phyloP scores from a whole-genome alignment of 2,888 invertebrate genomes.

The Neoscelio sp. region DNA sequence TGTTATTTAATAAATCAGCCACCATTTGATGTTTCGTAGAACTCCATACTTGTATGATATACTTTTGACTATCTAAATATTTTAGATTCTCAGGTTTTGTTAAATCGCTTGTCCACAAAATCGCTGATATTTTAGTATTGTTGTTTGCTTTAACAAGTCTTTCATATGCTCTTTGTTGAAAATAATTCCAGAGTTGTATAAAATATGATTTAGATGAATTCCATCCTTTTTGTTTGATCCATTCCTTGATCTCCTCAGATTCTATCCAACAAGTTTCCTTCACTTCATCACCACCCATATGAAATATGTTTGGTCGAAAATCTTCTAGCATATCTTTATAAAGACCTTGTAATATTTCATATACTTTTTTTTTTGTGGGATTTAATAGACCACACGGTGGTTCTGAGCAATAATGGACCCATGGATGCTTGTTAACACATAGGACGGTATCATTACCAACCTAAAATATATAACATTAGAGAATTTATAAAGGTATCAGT shows the following conservation, averaged over 20 bases:
- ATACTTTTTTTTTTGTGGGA: conserved; percentile 88
- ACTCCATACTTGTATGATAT: conserved; percentile 94
- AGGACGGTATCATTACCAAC: conserved; percentile 77
- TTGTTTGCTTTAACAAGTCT: conserved; percentile 84
- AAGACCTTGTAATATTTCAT: conserved; percentile 88
- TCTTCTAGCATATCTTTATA: conserved; percentile 90
- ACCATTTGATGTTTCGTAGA: conserved; percentile 87
- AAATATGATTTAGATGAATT: conserved; percentile 83
- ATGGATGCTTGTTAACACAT: conserved; percentile 87
- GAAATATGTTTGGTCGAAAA: conserved; percentile 91
- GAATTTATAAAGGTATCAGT: too few species aligned
- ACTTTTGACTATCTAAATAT: conserved; percentile 88
- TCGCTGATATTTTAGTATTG: conserved; percentile 86
- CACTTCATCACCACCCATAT: conserved; percentile 95
- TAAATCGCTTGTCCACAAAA: conserved; percentile 93
- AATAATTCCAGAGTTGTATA: conserved; percentile 82
- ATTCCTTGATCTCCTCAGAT: conserved; percentile 86
- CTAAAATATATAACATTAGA: too few species aligned
- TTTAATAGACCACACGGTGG: conserved; percentile 94
- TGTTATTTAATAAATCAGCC: conserved; percentile 86
- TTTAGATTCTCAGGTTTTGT: conserved; percentile 88
- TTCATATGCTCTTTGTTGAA: conserved; percentile 87
- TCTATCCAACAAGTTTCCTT: conserved; percentile 89
- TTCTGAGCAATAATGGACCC: conserved; percentile 89
- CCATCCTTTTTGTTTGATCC: conserved; percentile 88